Evolutionary conservation across 2,113 vertebrate genomes (phyloP).

Genomic region (Bambusicola thoracicus): DNA sequence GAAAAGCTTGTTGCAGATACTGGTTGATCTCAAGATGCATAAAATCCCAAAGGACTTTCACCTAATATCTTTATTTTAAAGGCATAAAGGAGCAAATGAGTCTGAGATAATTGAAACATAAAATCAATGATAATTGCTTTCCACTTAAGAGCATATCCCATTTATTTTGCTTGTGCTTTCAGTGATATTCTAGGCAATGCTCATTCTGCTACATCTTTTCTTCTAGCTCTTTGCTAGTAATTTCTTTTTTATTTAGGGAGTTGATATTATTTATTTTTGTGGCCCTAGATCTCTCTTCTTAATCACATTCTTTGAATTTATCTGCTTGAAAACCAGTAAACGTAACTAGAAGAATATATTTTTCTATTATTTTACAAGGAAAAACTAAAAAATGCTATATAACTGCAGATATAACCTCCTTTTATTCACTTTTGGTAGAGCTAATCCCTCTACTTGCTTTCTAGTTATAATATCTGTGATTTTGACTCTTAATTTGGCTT

Average conservation of each 20-base stretch:
- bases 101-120: conserved; percentile 45
- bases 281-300: not conserved
- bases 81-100: conserved; percentile 10
- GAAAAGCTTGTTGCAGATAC: not conserved
- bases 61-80: conserved; percentile 29
- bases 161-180: not conserved
- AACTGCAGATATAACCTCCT: not conserved
- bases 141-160: not conserved
- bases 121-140: conserved; percentile 33
- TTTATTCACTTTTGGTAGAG: accelerated
- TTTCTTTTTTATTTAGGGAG: not conserved
- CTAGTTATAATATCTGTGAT: not conserved
- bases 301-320: not conserved
- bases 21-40: not conserved
- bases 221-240: not conserved
- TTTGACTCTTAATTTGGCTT: not conserved
- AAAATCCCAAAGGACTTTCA: not conserved
- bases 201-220: not conserved
- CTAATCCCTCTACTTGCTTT: not conserved
- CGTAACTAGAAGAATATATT: not conserved
- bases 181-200: not conserved
- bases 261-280: not conserved
- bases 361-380: not conserved
- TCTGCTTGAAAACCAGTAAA: not conserved
- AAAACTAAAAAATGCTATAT: not conserved